Evolutionary conservation across 2,113 vertebrate genomes (phyloP).

Genomic region (Cisticola juncidis): DNA sequence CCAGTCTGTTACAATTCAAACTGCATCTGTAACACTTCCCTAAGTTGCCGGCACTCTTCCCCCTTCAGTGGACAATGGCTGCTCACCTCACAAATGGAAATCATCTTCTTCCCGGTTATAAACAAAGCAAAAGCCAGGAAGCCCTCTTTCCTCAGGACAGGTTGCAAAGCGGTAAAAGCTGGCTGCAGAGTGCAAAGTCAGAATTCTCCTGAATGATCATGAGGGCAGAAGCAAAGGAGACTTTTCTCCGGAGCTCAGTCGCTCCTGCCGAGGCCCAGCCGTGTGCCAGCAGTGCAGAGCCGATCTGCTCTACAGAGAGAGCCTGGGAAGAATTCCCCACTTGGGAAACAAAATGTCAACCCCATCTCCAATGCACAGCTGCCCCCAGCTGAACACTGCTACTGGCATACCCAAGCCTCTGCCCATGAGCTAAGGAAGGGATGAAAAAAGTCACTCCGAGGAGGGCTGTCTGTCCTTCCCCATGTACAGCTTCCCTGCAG

Average conservation of each 20-base stretch:
- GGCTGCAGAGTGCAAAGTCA: not conserved
- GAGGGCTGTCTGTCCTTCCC: not conserved
- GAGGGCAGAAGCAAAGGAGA: not conserved
- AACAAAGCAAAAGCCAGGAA: not conserved
- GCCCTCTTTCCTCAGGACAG: not conserved
- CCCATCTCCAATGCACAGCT: not conserved
- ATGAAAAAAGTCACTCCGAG: rapidly evolving
- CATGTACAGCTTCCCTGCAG: not conserved
- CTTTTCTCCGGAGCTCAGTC: not conserved
- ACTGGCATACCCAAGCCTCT: not conserved
- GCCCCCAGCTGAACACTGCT: not conserved
- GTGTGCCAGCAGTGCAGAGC: not conserved
- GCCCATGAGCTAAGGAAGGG: not conserved
- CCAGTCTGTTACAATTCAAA: not conserved
- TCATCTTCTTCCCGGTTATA: not conserved
- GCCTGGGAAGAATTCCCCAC: not conserved
- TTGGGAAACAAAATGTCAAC: not conserved
- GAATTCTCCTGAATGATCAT: not conserved
- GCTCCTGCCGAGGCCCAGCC: not conserved
- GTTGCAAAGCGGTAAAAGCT: not conserved
- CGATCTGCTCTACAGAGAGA: not conserved
- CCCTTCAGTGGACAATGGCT: not conserved
- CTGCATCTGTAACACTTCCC: not conserved
- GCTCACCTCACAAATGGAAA: not conserved
- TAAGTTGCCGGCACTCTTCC: not conserved